phyloP scores from a whole-genome alignment of 2,888 invertebrate species.

The Parnassius mnemosyne region DNA sequence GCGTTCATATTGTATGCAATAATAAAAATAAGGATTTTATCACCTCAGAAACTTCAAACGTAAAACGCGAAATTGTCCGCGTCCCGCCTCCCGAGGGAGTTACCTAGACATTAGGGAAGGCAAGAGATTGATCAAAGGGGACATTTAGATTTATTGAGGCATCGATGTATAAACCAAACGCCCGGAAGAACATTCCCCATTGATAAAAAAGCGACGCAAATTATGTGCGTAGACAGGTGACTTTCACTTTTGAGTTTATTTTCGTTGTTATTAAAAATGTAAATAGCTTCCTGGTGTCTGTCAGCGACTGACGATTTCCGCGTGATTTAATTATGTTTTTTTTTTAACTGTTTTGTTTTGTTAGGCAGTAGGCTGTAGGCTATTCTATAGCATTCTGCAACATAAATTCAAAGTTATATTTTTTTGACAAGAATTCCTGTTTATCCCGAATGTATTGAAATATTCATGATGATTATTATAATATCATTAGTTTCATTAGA shows the following conservation, averaged over 20 bases:
- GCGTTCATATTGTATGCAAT: no score
- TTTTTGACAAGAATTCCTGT: no score
- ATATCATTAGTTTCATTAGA: no score
- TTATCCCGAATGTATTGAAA: no score
- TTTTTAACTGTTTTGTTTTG: not conserved
- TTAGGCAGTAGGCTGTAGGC: no score
- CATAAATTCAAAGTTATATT: no score
- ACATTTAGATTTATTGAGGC: conserved; percentile 49
- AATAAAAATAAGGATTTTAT: conserved; percentile 23
- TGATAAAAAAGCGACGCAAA: conserved; percentile 52
- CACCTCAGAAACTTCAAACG: conserved; percentile 33
- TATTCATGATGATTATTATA: no score
- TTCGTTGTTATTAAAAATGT: conserved; percentile 31
- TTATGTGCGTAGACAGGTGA: conserved; percentile 32
- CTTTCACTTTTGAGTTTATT: conserved; percentile 25
- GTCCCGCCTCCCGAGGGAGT: conserved; percentile 26
- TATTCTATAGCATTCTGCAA: no score
- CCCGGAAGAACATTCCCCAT: conserved; percentile 44
- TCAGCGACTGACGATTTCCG: conserved; percentile 15
- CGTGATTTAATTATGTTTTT: conserved; percentile 36
- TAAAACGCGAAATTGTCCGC: conserved; percentile 30
- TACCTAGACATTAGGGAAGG: conserved; percentile 25
- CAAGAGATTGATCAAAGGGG: conserved; percentile 41
- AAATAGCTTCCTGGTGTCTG: conserved; percentile 8
- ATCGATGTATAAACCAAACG: conserved; percentile 58